phyloP scores from a whole-genome alignment of 23 tunicate species.

The Oikopleura vanhoeffeni region DNA sequence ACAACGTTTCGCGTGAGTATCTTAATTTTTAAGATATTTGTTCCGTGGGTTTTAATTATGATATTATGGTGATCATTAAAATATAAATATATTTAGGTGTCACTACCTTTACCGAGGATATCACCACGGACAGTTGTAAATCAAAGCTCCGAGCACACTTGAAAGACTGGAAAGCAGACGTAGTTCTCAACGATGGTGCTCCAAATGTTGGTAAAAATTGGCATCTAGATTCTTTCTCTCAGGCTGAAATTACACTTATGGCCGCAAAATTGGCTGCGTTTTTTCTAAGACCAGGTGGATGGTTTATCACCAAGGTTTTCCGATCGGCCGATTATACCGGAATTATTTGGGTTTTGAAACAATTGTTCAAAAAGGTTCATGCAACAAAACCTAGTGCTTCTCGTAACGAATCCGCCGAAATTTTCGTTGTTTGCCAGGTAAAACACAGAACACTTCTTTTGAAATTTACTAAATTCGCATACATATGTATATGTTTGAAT shows the following conservation, averaged over 20 bases:
- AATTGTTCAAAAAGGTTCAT: slow-evolving; percentile 70
- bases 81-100: slow-evolving; percentile 18
- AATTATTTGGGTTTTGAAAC: slow-evolving; percentile 76
- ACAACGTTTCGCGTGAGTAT: no score
- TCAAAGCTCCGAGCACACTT: slow-evolving; percentile 31
- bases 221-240: slow-evolving; percentile 90
- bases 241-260: slow-evolving; percentile 57
- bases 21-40: no score
- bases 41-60: no score
- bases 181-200: slow-evolving; percentile 88
- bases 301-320: slow-evolving; percentile 88
- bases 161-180: slow-evolving; percentile 64
- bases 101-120: slow-evolving; percentile 73
- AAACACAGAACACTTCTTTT: no score
- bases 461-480: no score
- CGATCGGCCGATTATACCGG: slow-evolving; percentile 87
- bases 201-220: slow-evolving; percentile 96
- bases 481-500: no score
- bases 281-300: slow-evolving; percentile 75
- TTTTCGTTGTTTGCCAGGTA: slow-evolving; percentile 89
- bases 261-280: slow-evolving; percentile 55
- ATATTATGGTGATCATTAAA: no score
- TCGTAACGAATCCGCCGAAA: slow-evolving; percentile 86
- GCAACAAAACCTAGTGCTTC: slow-evolving; percentile 96
- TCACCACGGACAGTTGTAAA: slow-evolving; percentile 74